Conservation (phyloP, 2,888 invertebrate genomes). For the Pantelozetes paolii region DNA sequence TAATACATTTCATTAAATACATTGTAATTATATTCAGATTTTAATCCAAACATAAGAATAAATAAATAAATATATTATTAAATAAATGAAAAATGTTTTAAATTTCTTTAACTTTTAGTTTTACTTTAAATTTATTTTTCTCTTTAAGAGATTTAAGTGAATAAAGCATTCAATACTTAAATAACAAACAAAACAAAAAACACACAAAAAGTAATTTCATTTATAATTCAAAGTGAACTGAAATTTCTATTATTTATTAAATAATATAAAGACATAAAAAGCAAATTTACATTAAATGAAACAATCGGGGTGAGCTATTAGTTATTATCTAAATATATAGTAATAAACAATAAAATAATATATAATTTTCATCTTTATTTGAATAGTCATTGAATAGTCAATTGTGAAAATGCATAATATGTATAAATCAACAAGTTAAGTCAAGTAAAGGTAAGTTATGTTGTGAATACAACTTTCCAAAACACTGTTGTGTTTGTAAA, state of each 20-base stretch:
- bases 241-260: not conserved
- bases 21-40: slow-evolving; percentile 6
- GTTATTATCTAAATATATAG: not conserved
- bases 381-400: not conserved
- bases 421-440: slow-evolving; percentile 8
- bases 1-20: no score
- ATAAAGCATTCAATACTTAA: not conserved
- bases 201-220: not conserved
- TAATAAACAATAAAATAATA: not conserved
- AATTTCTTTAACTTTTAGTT: not conserved
- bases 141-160: not conserved
- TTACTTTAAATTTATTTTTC: not conserved
- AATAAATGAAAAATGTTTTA: not conserved
- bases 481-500: not conserved
- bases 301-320: not conserved
- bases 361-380: not conserved
- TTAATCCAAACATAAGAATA: not conserved
- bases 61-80: slow-evolving; percentile 4
- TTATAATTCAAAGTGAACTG: not conserved
- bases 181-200: no score
- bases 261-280: not conserved
- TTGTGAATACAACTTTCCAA: no score
- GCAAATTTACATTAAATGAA: not conserved
- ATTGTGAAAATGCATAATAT: not conserved
- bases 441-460: no score